Conservation (phyloP, 2,888 invertebrate species). For the Hypsopygia costalis region DNA sequence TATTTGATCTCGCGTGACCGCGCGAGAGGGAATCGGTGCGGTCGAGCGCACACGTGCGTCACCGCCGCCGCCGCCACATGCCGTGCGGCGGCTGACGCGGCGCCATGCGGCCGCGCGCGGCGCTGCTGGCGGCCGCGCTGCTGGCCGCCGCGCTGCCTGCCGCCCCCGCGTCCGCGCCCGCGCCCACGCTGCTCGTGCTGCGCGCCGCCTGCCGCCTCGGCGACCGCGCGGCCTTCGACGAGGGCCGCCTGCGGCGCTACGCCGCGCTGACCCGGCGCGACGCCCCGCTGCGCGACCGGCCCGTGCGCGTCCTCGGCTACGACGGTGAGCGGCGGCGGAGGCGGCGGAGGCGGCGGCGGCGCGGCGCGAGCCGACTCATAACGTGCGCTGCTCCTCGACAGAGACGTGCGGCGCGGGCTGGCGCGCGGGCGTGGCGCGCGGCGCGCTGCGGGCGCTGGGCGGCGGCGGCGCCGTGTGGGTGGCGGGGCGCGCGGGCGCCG, state of each 20-base stretch:
- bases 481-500: slow-evolving; percentile 37
- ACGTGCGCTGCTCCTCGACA: slow-evolving; percentile 16
- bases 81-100: slow-evolving; percentile 24
- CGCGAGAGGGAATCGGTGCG: slow-evolving; percentile 32
- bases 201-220: slow-evolving; percentile 41
- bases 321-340: slow-evolving; percentile 26
- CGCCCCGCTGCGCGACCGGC: slow-evolving; percentile 14
- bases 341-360: too few relatives aligned
- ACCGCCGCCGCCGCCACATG: slow-evolving; percentile 20
- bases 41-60: slow-evolving; percentile 26
- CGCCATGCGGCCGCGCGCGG: slow-evolving; percentile 21
- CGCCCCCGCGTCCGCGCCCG: slow-evolving; percentile 12
- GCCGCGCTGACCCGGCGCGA: slow-evolving; percentile 15
- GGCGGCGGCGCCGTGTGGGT: slow-evolving; percentile 29
- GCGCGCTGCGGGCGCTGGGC: slow-evolving; percentile 36
- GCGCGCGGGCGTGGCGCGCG: slow-evolving; percentile 35
- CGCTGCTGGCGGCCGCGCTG: slow-evolving; percentile 21
- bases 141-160: slow-evolving; percentile 26
- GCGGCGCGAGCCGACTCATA: background rate
- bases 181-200: slow-evolving; percentile 44
- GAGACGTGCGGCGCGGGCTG: slow-evolving; percentile 53
- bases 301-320: slow-evolving; percentile 27
- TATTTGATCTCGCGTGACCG: slow-evolving; percentile 46
- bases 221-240: slow-evolving; percentile 25
- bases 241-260: slow-evolving; percentile 21